These are phyloP conservation scores for Tokudaia tokunoshimensis DNA, from an alignment of 2,797 vertebrate species.

Conservation along the genomic window DNA sequence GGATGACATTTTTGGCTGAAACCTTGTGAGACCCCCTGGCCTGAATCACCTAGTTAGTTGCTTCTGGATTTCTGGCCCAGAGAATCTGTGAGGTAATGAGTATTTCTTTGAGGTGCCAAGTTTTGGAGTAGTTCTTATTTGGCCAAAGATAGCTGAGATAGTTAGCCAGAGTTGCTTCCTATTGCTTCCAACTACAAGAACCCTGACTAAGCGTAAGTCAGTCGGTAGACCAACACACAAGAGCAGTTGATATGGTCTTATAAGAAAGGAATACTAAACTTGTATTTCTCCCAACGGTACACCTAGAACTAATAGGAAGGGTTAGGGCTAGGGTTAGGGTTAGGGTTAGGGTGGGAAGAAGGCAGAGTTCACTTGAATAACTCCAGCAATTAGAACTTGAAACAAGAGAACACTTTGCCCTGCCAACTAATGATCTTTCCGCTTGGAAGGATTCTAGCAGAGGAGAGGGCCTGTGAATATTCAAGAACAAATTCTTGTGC, in stretches of 20 bases:
- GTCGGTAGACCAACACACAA: background rate
- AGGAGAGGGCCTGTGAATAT: background rate
- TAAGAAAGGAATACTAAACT: background rate
- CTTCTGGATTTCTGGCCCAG: slow-evolving; percentile 14
- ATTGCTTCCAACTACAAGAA: slow-evolving; percentile 6
- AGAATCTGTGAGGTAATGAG: slow-evolving; percentile 23
- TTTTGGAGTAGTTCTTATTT: slow-evolving; percentile 22
- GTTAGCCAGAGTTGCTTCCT: background rate
- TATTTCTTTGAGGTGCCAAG: background rate
- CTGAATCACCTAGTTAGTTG: slow-evolving; percentile 3
- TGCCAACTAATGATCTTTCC: slow-evolving; percentile 14
- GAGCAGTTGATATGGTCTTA: background rate
- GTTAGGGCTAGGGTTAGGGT: too few relatives aligned
- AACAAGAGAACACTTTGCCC: slow-evolving; percentile 9
- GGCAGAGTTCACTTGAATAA: slow-evolving; percentile 21
- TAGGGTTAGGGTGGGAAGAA: background rate
- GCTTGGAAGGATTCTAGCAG: slow-evolving; percentile 16
- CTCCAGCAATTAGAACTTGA: slow-evolving; percentile 25
- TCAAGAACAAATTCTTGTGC: background rate
- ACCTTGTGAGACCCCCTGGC: background rate
- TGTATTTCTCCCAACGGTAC: background rate
- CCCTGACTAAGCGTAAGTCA: background rate
- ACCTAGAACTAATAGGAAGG: background rate
- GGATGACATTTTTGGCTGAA: background rate
- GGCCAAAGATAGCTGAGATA: slow-evolving; percentile 21